Base-by-base conservation (phyloP, 2,888 invertebrate species). In the Cyrtodaria siliqua region DNA sequence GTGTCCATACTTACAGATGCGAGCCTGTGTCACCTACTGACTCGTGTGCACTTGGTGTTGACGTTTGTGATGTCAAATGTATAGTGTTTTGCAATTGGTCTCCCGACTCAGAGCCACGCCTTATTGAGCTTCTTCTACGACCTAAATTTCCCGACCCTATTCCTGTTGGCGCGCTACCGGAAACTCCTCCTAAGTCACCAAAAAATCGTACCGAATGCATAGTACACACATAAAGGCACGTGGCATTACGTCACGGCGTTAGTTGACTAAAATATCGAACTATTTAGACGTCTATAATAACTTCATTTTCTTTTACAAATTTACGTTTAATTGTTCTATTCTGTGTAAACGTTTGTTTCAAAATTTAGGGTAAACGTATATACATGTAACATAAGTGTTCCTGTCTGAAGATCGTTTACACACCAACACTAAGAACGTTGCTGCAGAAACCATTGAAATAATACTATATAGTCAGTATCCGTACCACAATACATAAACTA, bases 31-130 rank as follows among this genome's bases (percentile, higher is more conserved):
- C 76, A 8, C 75, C 80, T 62, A 69, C 76, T 53, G 76, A 66
- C 38, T 80, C 80, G 59, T 80, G 80, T 38, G 76, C 80, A 57
- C 74, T 75, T 38, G 80, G 80, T 2, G 75, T 76, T 1, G 80
- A 80, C 38, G 73, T 61, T 24, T 80, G 80, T 55, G 76, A 80
- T 53, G 80, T 76, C 40, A 80, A 29, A 29, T 85, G 87, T 64
- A 87, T 88, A 0, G 88, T 89, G 72, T 88, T 84, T 62, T 89
- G 87, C 23, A 89, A 70, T 42, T 82, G 74, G 49, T 89, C 88
- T 2, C 88, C 88, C 27, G 86, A 80, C 57, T 86, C 87, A 6
- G 89, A 89, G 9, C 84, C 84, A 24, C 88, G 83, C 50, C 89
- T 66, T 40, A 88, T 67, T n/a, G 87, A 79, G 62, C 87, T 87